Conservation (phyloP, 2,888 invertebrate genomes). For the Hyposoter didymator region DNA sequence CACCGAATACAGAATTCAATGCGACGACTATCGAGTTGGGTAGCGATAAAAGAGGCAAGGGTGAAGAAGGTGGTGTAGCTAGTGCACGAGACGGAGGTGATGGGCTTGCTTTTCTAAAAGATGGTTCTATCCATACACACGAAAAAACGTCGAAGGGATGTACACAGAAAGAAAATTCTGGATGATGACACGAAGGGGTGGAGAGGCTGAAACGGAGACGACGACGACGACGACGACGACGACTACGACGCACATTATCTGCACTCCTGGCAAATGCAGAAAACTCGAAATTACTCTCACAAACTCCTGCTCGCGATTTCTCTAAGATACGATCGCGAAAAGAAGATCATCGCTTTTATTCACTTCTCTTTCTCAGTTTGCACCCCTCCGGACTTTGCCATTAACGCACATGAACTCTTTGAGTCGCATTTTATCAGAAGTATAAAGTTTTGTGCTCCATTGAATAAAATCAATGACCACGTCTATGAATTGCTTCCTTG, state of each 20-base stretch:
- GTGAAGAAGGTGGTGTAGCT: slow-evolving; percentile 54
- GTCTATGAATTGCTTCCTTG: not conserved
- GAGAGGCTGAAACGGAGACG: slow-evolving; percentile 42
- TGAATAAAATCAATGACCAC: not conserved
- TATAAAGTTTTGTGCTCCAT: slow-evolving; percentile 13
- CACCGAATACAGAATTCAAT: slow-evolving; percentile 63
- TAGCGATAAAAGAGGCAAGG: slow-evolving; percentile 67
- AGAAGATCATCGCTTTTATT: slow-evolving; percentile 26
- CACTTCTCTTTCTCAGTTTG: slow-evolving; percentile 2
- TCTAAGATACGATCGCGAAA: not conserved
- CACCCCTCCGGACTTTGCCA: not conserved
- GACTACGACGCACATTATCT: slow-evolving; percentile 68
- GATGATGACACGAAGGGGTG: slow-evolving; percentile 2
- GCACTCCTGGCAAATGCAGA: slow-evolving; percentile 66
- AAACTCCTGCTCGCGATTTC: slow-evolving; percentile 52
- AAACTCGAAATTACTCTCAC: slow-evolving; percentile 66
- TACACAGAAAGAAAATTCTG: slow-evolving; percentile 31
- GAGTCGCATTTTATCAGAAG: slow-evolving; percentile 24
- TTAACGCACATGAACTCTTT: slow-evolving; percentile 19
- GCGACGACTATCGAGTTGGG: slow-evolving; percentile 65
- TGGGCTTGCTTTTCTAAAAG: slow-evolving; percentile 26
- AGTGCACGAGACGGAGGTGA: slow-evolving; percentile 60
- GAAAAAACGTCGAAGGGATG: slow-evolving; percentile 17
- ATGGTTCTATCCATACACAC: slow-evolving; percentile 1
- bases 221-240: slow-evolving; percentile 63